Evolutionary conservation across 92 coral and sea anemone genomes (phyloP).

Genomic region (Micromussa lordhowensis): DNA sequence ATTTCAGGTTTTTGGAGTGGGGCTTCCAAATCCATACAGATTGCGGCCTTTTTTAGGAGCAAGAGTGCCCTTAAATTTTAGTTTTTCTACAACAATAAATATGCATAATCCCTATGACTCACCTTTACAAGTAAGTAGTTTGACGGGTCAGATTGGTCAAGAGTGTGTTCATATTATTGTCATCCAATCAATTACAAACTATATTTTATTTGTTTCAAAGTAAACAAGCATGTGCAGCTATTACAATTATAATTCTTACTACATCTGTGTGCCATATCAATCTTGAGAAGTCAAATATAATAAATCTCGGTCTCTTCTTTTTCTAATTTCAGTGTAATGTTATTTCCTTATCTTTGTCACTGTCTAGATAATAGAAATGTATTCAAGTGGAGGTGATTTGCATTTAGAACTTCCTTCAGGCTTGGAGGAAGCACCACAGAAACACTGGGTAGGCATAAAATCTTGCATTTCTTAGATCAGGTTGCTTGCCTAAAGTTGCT

Average conservation of each 20-base stretch:
- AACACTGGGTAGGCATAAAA: slow-evolving; percentile 83
- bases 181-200: too few species aligned
- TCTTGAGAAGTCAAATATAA: too few species aligned
- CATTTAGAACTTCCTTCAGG: slow-evolving; percentile 98
- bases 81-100: slow-evolving; percentile 90
- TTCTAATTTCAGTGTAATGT: not conserved
- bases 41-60: slow-evolving; percentile 97
- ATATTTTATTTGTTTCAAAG: not conserved
- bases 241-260: too few species aligned
- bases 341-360: not conserved
- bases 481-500: too few species aligned
- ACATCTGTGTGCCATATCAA: too few species aligned
- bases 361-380: slow-evolving; percentile 91
- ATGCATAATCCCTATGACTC: slow-evolving; percentile 94
- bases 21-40: slow-evolving; percentile 97
- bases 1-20: slow-evolving; percentile 95
- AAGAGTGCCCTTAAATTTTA: slow-evolving; percentile 88
- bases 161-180: not conserved
- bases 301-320: too few species aligned
- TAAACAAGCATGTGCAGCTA: not conserved
- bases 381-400: slow-evolving; percentile 97
- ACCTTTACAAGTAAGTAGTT: slow-evolving; percentile 82
- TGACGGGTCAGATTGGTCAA: too few species aligned
- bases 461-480: not conserved
- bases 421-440: slow-evolving; percentile 94